These are phyloP conservation scores for Thereva unica DNA, from an alignment of 2,888 invertebrate species.

Conservation along the genomic window DNA sequence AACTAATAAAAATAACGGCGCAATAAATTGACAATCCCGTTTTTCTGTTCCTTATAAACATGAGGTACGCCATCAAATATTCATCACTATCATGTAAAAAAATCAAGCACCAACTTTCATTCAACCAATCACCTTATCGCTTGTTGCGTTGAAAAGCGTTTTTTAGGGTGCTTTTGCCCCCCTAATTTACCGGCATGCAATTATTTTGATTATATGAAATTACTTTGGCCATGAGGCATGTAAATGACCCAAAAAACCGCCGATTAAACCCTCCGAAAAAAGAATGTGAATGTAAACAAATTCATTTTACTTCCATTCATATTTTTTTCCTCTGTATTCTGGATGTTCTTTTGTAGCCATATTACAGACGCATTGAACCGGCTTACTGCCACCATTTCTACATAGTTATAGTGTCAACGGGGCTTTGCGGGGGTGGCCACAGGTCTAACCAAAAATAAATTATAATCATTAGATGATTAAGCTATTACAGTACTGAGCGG, in stretches of 20 bases:
- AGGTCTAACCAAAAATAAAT: conserved; percentile 26
- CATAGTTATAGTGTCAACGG: neutral
- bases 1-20: too few species aligned
- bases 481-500: conserved; percentile 29
- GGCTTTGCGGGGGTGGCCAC: neutral
- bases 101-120: neutral
- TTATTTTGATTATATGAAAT: conserved; percentile 34
- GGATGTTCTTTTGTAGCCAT: neutral
- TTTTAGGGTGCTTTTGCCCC: conserved; percentile 19
- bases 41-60: too few species aligned
- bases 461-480: conserved; percentile 36
- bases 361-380: neutral
- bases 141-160: conserved; percentile 21
- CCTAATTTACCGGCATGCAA: conserved; percentile 30
- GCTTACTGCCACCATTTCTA: conserved; percentile 2
- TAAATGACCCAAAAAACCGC: conserved; percentile 32
- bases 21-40: too few species aligned
- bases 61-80: too few species aligned
- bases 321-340: too few species aligned
- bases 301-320: conserved; percentile 5
- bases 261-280: conserved; percentile 25
- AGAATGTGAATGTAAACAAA: conserved; percentile 32
- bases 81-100: too few species aligned
- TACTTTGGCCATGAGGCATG: conserved; percentile 26
- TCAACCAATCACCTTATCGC: conserved; percentile 15